A percentile compares a stretch with the other conserved stretches of the same genome.
These are phyloP conservation scores for Dipodomys ordii DNA, from an alignment of 2,113 vertebrate species.

Conservation along the genomic window DNA sequence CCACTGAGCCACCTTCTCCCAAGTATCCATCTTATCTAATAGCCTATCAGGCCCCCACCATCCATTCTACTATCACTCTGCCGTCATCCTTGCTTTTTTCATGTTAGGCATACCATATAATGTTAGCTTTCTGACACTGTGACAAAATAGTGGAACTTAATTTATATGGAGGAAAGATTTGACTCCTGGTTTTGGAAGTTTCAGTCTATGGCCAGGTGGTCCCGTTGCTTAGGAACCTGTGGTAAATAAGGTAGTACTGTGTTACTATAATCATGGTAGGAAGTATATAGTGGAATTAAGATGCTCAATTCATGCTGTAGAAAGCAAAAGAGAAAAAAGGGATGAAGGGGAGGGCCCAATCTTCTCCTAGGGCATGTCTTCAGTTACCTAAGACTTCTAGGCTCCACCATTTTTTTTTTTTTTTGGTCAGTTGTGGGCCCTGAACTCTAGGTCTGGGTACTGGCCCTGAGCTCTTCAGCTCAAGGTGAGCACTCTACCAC, in stretches of 20 bases:
- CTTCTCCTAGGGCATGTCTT: not conserved
- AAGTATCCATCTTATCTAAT: too few species aligned
- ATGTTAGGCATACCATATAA: not conserved
- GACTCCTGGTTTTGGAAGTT: not conserved
- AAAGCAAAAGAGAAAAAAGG: not conserved
- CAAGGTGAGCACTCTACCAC: too few species aligned
- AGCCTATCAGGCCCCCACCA: not conserved
- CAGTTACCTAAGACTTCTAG: not conserved
- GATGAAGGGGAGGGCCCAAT: not conserved
- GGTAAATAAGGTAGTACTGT: not conserved
- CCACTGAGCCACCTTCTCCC: too few species aligned
- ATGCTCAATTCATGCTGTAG: not conserved
- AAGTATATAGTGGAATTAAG: not conserved
- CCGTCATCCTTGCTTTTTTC: not conserved
- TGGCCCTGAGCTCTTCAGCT: too few species aligned
- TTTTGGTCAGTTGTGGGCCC: too few species aligned
- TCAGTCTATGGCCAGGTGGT: not conserved
- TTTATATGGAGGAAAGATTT: not conserved
- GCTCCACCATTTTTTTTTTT: too few species aligned
- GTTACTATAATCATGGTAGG: not conserved
- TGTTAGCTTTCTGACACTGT: not conserved
- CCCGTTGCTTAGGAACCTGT: not conserved
- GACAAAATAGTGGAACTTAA: not conserved
- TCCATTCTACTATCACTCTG: not conserved
- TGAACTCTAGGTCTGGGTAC: too few species aligned